These are phyloP conservation scores for Pitta sordida DNA, from an alignment of 2,113 vertebrate genomes.

Conservation along the genomic window DNA sequence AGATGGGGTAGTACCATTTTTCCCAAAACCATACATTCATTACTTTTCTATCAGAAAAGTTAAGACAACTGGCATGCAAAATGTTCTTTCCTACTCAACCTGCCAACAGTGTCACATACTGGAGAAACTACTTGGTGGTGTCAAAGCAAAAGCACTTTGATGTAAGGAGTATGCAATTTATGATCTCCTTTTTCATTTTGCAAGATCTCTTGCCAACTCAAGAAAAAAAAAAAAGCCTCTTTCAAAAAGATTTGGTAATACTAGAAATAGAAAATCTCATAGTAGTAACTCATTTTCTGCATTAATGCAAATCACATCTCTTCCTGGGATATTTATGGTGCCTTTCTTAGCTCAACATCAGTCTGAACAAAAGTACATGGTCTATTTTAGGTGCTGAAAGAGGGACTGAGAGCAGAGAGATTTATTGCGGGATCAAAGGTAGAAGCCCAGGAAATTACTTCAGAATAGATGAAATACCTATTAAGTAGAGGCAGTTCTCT, in stretches of 20 bases:
- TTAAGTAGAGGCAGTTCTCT: not conserved
- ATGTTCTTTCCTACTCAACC: not conserved
- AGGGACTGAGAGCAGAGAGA: not conserved
- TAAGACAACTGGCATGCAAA: not conserved
- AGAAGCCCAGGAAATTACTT: constrained; percentile 1
- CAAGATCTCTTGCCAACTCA: not conserved
- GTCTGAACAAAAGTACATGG: not conserved
- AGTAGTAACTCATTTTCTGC: not conserved
- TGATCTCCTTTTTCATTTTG: not conserved
- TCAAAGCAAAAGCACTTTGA: constrained; percentile 10
- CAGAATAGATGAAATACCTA: not conserved
- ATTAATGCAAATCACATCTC: not conserved
- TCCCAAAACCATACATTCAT: not conserved
- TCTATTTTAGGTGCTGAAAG: constrained; percentile 2
- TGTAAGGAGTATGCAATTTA: not conserved
- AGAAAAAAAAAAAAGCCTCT: not conserved
- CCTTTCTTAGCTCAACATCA: not conserved
- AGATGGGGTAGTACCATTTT: not conserved
- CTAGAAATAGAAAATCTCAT: not conserved
- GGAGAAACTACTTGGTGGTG: constrained; percentile 1
- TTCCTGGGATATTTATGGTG: not conserved
- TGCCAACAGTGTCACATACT: not conserved
- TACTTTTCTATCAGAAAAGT: not conserved
- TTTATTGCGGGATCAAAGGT: constrained; percentile 11
- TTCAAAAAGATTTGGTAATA: not conserved